phyloP scores from a whole-genome alignment of 1,140 invertebrate genomes.

The Micrasema minimum region DNA sequence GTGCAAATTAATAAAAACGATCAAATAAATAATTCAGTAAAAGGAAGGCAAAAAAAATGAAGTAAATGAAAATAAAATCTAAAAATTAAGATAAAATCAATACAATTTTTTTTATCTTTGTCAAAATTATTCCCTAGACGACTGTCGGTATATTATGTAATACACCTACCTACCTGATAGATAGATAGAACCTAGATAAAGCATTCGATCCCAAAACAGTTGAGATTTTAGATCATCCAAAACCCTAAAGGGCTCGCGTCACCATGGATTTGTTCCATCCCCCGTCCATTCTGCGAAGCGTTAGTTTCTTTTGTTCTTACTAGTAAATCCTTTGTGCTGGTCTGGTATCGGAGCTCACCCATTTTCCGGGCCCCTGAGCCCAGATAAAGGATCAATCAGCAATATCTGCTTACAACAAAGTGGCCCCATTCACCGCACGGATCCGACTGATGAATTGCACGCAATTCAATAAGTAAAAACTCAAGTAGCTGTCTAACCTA shows the following conservation, averaged over 20 bases:
- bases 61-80: too few species aligned
- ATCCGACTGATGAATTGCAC: background rate
- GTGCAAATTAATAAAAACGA: too few species aligned
- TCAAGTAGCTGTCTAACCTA: too few species aligned
- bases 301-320: background rate
- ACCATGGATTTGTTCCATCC: slow-evolving; percentile 5
- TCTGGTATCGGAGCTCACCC: slow-evolving; percentile 9
- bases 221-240: background rate
- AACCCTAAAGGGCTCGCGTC: slow-evolving; percentile 21
- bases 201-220: too few species aligned
- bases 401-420: slow-evolving; percentile 32
- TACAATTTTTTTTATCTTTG: too few species aligned
- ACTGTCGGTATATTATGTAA: too few species aligned
- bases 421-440: slow-evolving; percentile 16
- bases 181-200: too few species aligned
- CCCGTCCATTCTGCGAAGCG: background rate
- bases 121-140: too few species aligned
- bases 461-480: background rate
- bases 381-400: slow-evolving; percentile 17
- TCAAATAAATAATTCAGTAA: too few species aligned
- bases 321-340: background rate
- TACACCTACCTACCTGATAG: too few species aligned
- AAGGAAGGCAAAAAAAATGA: too few species aligned
- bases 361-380: slow-evolving; percentile 3
- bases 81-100: too few species aligned